Percentiles rank a stretch among this genome's conserved stretches.
phyloP scores from a whole-genome alignment of 2,888 invertebrate species.

The Lycophotia porphyrea region DNA sequence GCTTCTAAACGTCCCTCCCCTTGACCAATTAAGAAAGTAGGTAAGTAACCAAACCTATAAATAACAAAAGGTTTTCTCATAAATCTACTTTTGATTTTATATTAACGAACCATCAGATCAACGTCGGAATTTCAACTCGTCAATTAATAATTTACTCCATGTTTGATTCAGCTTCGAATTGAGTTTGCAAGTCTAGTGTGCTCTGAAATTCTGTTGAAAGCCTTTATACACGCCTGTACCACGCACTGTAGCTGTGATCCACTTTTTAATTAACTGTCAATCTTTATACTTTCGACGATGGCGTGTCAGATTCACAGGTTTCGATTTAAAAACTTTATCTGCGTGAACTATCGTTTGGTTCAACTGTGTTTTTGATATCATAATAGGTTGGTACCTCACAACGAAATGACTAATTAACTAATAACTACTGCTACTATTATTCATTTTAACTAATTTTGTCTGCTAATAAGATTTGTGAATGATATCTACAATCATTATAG shows the following conservation, averaged over 20 bases:
- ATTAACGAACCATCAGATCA: slow-evolving; percentile 11
- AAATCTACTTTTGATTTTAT: not conserved
- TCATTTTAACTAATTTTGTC: not conserved
- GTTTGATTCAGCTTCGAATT: slow-evolving; percentile 42
- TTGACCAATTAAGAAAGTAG: not conserved
- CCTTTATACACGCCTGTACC: slow-evolving; percentile 16
- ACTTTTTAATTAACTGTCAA: slow-evolving; percentile 71
- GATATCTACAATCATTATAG: not conserved
- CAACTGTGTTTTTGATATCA: not conserved
- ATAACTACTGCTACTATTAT: too few species aligned
- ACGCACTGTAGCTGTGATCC: slow-evolving; percentile 47
- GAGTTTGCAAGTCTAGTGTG: slow-evolving; percentile 54
- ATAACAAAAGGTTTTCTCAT: not conserved
- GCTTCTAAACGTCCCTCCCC: not conserved
- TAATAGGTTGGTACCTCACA: not conserved
- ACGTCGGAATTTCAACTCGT: slow-evolving; percentile 10
- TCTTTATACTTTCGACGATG: slow-evolving; percentile 57
- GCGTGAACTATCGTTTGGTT: slow-evolving; percentile 11
- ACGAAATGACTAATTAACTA: too few species aligned
- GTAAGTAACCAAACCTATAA: not conserved
- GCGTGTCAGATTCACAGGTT: slow-evolving; percentile 53
- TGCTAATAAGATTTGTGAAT: not conserved
- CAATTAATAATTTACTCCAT: slow-evolving; percentile 39
- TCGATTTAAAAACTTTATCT: slow-evolving; percentile 35
- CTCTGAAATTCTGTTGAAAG: slow-evolving; percentile 42